Conservation (phyloP, 1,140 invertebrate genomes). For the Laupala kohalensis region DNA sequence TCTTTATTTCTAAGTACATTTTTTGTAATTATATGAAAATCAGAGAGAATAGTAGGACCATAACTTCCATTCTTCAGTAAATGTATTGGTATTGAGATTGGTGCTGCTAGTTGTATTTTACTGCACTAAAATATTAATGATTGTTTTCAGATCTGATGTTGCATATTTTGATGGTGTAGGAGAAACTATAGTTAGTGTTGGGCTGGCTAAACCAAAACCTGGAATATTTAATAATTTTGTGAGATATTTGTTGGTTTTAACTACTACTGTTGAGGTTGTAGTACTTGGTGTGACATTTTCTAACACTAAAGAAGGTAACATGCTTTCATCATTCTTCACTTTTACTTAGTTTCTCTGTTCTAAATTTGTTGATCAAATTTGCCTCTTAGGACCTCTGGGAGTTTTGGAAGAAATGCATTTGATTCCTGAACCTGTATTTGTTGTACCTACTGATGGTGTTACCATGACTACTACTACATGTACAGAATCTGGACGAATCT, state of each 20-base stretch:
- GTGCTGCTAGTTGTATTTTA: background rate
- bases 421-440: conserved; percentile 85
- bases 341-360: background rate
- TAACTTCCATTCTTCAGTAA: too few relatives aligned
- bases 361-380: background rate
- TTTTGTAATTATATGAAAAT: too few relatives aligned
- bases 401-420: conserved; percentile 74
- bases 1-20: too few relatives aligned
- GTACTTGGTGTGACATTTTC: conserved; percentile 66
- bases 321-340: background rate
- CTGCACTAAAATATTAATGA: background rate
- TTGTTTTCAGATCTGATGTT: conserved; percentile 55
- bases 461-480: conserved; percentile 72
- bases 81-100: too few relatives aligned
- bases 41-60: too few relatives aligned
- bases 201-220: conserved; percentile 69
- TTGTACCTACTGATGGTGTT: conserved; percentile 81
- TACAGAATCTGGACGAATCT: conserved; percentile 75
- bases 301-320: conserved; percentile 32
- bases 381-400: conserved; percentile 20
- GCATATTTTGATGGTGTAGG: conserved; percentile 86
- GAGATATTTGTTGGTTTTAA: conserved; percentile 80
- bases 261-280: conserved; percentile 86
- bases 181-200: conserved; percentile 79
- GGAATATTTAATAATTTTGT: conserved; percentile 82